A percentile compares a stretch with the other conserved stretches of the same genome.
These are phyloP conservation scores for Cryptotis parvus DNA, from an alignment of 2,113 vertebrate genomes.

Conservation along the genomic window DNA sequence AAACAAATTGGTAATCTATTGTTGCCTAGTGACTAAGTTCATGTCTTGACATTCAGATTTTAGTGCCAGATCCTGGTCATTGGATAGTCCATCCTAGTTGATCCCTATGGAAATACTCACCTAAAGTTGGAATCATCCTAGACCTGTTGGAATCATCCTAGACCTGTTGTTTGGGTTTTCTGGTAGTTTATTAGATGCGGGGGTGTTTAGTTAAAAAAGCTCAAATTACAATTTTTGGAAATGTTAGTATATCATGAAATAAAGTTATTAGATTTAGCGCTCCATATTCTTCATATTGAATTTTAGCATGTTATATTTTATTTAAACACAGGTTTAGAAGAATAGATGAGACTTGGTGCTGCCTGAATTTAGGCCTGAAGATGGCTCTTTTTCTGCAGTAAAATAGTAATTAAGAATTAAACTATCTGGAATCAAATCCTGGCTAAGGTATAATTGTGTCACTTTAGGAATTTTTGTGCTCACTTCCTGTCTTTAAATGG, in stretches of 20 bases:
- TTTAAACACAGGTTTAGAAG: background rate
- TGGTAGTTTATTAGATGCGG: conserved; percentile 1
- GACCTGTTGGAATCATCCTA: conserved; percentile 39
- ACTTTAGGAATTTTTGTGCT: conserved; percentile 25
- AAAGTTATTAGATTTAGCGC: conserved; percentile 38
- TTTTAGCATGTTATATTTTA: conserved; percentile 52
- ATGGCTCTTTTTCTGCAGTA: conserved; percentile 11
- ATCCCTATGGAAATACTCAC: conserved; percentile 24
- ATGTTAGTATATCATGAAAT: conserved; percentile 7
- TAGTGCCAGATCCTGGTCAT: conserved; percentile 34
- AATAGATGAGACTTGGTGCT: conserved; percentile 29
- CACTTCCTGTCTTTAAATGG: conserved; percentile 12
- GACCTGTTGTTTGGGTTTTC: conserved; percentile 35
- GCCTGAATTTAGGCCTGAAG: conserved; percentile 60
- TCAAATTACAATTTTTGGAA: conserved; percentile 54
- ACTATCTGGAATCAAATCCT: conserved; percentile 36
- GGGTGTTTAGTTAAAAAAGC: conserved; percentile 35
- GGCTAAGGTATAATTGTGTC: conserved; percentile 10
- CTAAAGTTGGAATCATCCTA: conserved; percentile 56
- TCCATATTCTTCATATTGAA: conserved; percentile 5
- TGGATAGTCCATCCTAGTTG: conserved; percentile 51
- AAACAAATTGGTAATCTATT: conserved; percentile 31
- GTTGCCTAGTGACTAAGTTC: conserved; percentile 53
- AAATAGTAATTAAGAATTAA: conserved; percentile 48
- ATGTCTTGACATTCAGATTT: conserved; percentile 53